Percentiles rank a stretch among this genome's conserved stretches.
Evolutionary conservation across 2,797 vertebrate species (phyloP).

Genomic region (Alectoris magna): DNA sequence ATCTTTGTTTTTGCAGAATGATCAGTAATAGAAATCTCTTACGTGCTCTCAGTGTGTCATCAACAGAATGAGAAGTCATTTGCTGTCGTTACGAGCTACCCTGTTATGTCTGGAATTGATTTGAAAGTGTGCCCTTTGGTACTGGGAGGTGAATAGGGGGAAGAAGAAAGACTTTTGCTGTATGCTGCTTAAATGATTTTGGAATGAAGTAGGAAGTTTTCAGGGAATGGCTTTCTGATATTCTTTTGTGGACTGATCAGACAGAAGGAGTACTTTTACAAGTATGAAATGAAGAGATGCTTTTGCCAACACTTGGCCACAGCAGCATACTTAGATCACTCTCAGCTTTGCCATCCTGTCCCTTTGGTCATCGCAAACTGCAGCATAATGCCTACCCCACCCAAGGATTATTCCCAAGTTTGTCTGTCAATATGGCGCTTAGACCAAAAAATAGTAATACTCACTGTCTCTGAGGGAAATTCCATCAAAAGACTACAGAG

Average conservation of each 20-base stretch:
- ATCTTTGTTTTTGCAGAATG: not conserved
- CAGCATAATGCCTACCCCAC: not conserved
- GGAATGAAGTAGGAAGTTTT: not conserved
- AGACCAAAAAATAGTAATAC: not conserved
- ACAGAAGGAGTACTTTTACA: not conserved
- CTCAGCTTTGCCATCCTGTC: not conserved
- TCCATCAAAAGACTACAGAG: not conserved
- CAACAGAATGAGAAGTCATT: not conserved
- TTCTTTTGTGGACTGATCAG: not conserved
- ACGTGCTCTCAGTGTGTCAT: not conserved
- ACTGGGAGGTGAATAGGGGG: not conserved
- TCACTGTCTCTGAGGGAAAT: not conserved
- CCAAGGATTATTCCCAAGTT: not conserved
- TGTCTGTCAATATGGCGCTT: not conserved
- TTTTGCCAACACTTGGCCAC: not conserved
- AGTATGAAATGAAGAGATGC: not conserved
- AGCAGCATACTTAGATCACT: not conserved
- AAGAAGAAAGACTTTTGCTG: not conserved
- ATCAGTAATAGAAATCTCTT: not conserved
- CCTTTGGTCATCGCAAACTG: not conserved
- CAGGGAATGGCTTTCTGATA: not conserved
- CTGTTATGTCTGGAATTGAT: not conserved
- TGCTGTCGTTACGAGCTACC: not conserved
- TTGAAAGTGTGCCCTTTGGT: not conserved
- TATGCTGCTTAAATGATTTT: not conserved